Conservation (phyloP, 35 echinoderm and acorn worm genomes). For the Patiria miniata region DNA sequence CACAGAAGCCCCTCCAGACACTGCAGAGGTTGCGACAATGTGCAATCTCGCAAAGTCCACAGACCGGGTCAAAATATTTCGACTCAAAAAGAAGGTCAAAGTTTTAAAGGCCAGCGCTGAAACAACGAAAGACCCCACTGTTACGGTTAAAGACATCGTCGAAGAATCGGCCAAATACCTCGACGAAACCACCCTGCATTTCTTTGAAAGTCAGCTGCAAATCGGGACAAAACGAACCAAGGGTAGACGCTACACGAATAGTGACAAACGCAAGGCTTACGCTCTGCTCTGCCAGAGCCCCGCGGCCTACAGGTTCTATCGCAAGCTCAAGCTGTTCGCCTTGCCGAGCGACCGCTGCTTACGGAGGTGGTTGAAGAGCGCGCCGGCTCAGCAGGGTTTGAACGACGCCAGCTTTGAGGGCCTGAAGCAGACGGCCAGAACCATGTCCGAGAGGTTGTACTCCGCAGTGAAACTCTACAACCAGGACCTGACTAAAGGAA, state of each 20-base stretch:
- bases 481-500: no score
- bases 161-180: constrained; percentile 2
- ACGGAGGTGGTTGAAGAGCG: constrained; percentile 25
- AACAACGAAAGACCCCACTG: not conserved
- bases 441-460: constrained; percentile 20
- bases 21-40: no score
- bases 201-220: constrained; percentile 31
- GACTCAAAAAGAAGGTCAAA: constrained; percentile 7
- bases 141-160: not conserved
- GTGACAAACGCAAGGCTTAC: not conserved
- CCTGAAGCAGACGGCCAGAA: not conserved
- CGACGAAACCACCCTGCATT: not conserved
- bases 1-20: no score
- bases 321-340: constrained; percentile 12
- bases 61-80: no score
- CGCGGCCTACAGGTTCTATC: constrained; percentile 1
- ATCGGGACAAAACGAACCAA: not conserved
- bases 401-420: constrained; percentile 3
- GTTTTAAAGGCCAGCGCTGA: not conserved
- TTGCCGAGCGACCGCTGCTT: constrained; percentile 1
- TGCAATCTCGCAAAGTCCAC: no score
- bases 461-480: no score
- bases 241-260: constrained; percentile 1
- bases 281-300: constrained; percentile 39
- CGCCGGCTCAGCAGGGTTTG: not conserved